These are phyloP conservation scores for Nephrotoma flavescens DNA, from an alignment of 2,888 invertebrate genomes.

Conservation along the genomic window DNA sequence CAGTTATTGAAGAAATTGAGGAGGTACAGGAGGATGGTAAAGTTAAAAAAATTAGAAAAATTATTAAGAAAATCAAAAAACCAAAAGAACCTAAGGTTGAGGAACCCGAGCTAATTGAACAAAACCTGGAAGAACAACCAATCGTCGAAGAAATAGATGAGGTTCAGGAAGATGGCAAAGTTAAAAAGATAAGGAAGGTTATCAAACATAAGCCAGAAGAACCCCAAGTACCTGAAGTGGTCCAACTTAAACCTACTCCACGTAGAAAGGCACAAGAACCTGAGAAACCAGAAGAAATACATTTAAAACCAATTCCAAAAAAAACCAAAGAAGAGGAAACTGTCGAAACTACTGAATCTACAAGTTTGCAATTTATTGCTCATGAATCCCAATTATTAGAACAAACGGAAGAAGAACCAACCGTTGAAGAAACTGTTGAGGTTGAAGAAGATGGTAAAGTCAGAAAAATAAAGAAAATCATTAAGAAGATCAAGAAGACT, in stretches of 20 bases:
- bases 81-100: slow-evolving; percentile 14
- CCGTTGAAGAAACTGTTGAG: not conserved
- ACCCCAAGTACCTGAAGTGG: slow-evolving; percentile 15
- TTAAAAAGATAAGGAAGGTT: not conserved
- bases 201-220: not conserved
- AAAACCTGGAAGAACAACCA: slow-evolving; percentile 9
- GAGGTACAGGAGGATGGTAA: slow-evolving; percentile 18
- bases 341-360: slow-evolving; percentile 22
- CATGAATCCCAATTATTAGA: not conserved
- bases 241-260: slow-evolving; percentile 15
- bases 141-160: slow-evolving; percentile 9
- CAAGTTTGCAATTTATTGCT: slow-evolving; percentile 5
- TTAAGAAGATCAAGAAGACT: not conserved
- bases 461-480: slow-evolving; percentile 9
- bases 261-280: slow-evolving; percentile 14
- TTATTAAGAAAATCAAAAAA: slow-evolving; percentile 11
- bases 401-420: slow-evolving; percentile 15
- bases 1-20: slow-evolving; percentile 7
- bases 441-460: not conserved
- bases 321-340: slow-evolving; percentile 12
- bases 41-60: slow-evolving; percentile 23
- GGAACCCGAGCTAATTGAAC: slow-evolving; percentile 8
- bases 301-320: slow-evolving; percentile 9
- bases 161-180: slow-evolving; percentile 10
- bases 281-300: slow-evolving; percentile 17